Evolutionary conservation across 2,113 vertebrate species (phyloP).

Genomic region (Spilogale gracilis): DNA sequence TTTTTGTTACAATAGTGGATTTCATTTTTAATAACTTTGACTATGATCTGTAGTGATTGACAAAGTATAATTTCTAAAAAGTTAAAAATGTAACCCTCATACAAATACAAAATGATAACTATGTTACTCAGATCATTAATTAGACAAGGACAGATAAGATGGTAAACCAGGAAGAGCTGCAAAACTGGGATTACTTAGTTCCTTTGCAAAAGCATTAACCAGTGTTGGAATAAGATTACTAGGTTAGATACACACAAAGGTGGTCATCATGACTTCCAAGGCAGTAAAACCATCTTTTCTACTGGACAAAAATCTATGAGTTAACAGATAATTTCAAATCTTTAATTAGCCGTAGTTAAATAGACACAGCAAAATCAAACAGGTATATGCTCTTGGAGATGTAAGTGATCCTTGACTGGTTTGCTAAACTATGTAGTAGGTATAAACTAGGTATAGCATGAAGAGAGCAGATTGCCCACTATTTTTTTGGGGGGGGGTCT

Average conservation of each 20-base stretch:
- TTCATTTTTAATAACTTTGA: constrained; percentile 18
- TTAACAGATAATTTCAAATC: not conserved
- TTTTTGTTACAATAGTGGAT: constrained; percentile 7
- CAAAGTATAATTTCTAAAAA: not conserved
- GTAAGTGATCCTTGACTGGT: not conserved
- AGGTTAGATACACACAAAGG: not conserved
- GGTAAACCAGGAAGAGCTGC: not conserved
- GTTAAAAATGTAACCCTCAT: not conserved
- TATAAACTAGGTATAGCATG: not conserved
- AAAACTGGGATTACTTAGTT: not conserved
- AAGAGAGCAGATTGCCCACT: not conserved
- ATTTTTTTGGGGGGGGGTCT: not conserved
- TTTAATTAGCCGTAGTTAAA: not conserved
- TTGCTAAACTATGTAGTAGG: not conserved
- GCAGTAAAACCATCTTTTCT: not conserved
- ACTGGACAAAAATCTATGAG: not conserved
- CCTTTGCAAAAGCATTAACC: constrained; percentile 5
- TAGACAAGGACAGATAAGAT: not conserved
- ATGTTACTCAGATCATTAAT: constrained; percentile 41
- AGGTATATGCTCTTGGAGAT: not conserved
- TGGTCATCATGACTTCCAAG: not conserved
- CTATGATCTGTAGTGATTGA: not conserved
- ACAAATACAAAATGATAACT: not conserved
- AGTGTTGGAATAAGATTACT: not conserved
- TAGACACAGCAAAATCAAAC: not conserved